A percentile compares a stretch with the other conserved stretches of the same genome.
phyloP scores from a whole-genome alignment of 2,888 invertebrate genomes.

The Rotaria magnacalcarata region DNA sequence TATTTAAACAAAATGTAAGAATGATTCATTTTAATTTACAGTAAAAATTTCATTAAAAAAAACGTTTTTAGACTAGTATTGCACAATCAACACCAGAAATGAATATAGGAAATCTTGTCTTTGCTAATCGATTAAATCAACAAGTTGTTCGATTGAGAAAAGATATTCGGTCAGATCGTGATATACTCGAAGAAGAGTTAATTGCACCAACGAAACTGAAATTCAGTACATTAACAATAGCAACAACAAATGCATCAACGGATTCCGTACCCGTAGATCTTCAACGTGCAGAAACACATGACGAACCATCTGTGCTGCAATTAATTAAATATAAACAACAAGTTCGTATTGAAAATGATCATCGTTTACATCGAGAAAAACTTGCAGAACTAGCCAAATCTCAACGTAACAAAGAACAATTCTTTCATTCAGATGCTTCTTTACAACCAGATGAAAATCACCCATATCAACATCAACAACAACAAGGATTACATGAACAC shows the following conservation, averaged over 20 bases:
- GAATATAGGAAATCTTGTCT: neutral
- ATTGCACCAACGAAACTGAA: neutral
- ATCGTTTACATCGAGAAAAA: constrained; percentile 12
- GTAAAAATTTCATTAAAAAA: too few relatives aligned
- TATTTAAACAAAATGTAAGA: neutral
- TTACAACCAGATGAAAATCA: neutral
- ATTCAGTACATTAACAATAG: neutral
- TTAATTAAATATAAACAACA: constrained; percentile 28
- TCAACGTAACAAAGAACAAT: neutral
- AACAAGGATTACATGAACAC: neutral
- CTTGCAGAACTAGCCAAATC: neutral
- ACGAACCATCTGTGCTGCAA: neutral
- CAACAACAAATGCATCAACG: neutral
- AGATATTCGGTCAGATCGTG: constrained; percentile 2
- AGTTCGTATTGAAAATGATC: neutral
- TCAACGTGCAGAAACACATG: neutral
- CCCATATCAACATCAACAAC: neutral
- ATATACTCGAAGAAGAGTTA: neutral
- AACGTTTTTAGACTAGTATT: neutral
- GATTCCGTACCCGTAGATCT: neutral
- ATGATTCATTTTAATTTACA: neutral
- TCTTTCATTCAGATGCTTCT: neutral
- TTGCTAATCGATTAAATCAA: neutral
- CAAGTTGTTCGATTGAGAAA: neutral
- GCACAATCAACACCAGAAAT: neutral